Evolutionary conservation across 1,140 invertebrate genomes (phyloP), one percentile per base, ranked within the genome.

Genomic region (Zophobas morio): DNA sequence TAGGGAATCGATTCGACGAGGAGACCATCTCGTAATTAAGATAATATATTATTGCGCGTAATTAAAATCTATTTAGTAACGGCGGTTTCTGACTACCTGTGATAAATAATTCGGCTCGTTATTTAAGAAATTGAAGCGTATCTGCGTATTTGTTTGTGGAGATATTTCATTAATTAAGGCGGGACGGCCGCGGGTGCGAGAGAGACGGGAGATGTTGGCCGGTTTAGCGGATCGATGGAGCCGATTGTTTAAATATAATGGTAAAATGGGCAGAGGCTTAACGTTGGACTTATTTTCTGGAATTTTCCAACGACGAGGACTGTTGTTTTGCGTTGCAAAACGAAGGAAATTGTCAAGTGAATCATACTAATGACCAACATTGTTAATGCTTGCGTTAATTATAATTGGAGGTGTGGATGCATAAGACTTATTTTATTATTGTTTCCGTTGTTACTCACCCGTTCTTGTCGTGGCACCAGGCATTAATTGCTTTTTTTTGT

Each of bases 21-120:
- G 60, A 66, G 63, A 54, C 77, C 72, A 66, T 75, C 46, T 76
- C 73, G 73, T 78, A 82, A 82, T 81, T 80, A 82, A 82, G 81
- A 80, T 81, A 81, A 81, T 80, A 82, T 80, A 81, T 82, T 82
- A 80, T 80, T 78, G 80, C 76, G 66, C 72, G 80, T 82, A 82
- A 82, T 82, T 82, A 80, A 82, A 82, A 81, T 81, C 81, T 80
- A 81, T 81, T 82, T 80, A 80, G 74, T 80, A 79, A 66, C 75
- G 54, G 63, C 70, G 54, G 57, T 78, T 42, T 78, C 56, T 63
- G 79, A 81, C 81, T 82, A 81, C 81, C 77, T 75, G 80, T 80
- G 76, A 74, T 80, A 78, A 79, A 80, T 79, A 79, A 74, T 66
- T 42, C 36, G 36, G 63, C 36, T 76, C 80, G 60, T 74, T 77